Evolutionary conservation across 2,888 invertebrate species (phyloP), one percentile per base, ranked within the genome.

Genomic region (Ochropacha duplaris): DNA sequence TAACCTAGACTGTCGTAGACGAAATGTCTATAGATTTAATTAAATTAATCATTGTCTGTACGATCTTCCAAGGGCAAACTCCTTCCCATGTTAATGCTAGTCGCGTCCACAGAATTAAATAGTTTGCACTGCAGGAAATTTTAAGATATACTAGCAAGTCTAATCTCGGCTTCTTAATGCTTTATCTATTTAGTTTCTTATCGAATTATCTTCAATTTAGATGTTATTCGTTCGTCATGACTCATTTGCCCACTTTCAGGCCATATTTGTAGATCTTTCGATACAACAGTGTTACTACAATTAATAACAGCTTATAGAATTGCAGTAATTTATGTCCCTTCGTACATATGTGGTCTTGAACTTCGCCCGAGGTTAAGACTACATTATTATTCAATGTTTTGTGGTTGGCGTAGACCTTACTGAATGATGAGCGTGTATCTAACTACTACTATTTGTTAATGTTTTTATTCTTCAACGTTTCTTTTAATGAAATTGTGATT

Each of bases 311-410:
- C 1, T 44, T 16, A 9, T 19, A 44, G 8, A 9, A 44, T 44
- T 19, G 5, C 19, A 19, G 44, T 36, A 36, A n/a, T 19, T 44
- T 44, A 44, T 44, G 44, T 44, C 44, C 44, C 19, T 44, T 44
- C 44, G 19, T 44, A 44, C 44, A 44, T n/a, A 19, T 44, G 44
- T 44, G 44, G 6, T 44, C 44, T 44, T 44, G 44, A 44, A 44
- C 44, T 44, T 44, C 44, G 44, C 19, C 44, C 44, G 44, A 44
- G 44, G 44, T 19, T 44, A 44, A 8, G 2, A 19, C 44, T 44
- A 44, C 44, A 44, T 44, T 44, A 44, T 44, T 44, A 44, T 44
- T 44, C 44, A 44, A 44, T 44, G 44, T 44, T 44, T 44, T 44
- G 44, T 44, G 19, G n/a, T 19, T 19, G 44, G 44, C 19, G 19